Evolutionary conservation across 2,888 invertebrate species (phyloP).

Genomic region (Lepidochitona cinerea): DNA sequence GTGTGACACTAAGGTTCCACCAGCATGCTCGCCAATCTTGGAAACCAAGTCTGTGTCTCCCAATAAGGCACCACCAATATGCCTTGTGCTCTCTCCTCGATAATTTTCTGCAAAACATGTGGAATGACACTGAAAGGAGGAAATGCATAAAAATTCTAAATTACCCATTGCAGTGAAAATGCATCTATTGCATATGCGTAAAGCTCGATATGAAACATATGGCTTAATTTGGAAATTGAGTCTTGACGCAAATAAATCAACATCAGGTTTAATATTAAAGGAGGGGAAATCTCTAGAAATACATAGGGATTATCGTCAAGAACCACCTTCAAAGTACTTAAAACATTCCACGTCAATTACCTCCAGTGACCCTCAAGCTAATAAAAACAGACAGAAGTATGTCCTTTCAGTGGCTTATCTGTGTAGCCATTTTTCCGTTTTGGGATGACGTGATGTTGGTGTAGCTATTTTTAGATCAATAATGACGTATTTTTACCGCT

Average conservation of each 20-base stretch:
- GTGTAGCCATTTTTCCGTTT: too few species aligned
- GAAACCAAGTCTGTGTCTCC: conserved; percentile 23
- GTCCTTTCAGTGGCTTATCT: too few species aligned
- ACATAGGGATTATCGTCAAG: too few species aligned
- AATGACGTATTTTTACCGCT: too few species aligned
- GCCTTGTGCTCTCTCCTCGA: conserved; percentile 5
- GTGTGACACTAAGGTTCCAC: not conserved
- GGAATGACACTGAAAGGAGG: conserved; percentile 20
- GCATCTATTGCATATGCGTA: conserved; percentile 20
- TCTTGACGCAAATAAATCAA: conserved; percentile 22
- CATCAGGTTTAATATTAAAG: not conserved
- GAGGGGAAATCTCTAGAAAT: too few species aligned
- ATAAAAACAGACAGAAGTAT: too few species aligned
- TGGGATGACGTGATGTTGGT: too few species aligned
- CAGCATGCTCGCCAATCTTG: conserved; percentile 7
- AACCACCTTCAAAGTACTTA: too few species aligned
- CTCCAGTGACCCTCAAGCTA: too few species aligned
- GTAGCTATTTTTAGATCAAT: too few species aligned
- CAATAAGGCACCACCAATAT: conserved; percentile 19
- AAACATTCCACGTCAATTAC: too few species aligned
- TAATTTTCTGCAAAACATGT: conserved; percentile 17
- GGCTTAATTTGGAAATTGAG: conserved; percentile 2
- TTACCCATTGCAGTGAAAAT: conserved; percentile 9
- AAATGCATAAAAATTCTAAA: conserved; percentile 18
- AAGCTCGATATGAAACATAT: conserved; percentile 12